Evolutionary conservation across 2,113 vertebrate species (phyloP), one percentile per base, ranked within the genome.

Genomic region (Sclerurus mexicanus): DNA sequence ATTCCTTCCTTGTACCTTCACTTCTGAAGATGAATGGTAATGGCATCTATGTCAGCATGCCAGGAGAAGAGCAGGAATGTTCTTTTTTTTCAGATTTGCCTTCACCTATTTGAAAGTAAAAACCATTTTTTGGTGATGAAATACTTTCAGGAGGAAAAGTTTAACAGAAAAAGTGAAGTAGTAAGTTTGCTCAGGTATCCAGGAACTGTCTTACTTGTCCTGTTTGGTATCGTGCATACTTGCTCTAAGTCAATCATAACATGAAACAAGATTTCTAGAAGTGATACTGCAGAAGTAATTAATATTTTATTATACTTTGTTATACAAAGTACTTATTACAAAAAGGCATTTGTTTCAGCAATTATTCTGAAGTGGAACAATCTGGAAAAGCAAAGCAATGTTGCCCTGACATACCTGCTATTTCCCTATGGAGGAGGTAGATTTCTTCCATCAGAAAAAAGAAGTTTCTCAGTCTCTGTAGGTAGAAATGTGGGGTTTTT

Each of bases 401-500:
- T n/a, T 75, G 14, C n/a, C 44, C 49, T 68, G 60, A 39, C 28
- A 18, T 44, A 37, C 3, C 28, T 62, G 4, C 28, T 55, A 13
- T 33, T 46, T 88, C 30, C 7, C 42, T 50, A 0, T 24, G 47
- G 40, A 77, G 7, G 31, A 35, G 28, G 12, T 31, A 72, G 22
- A 50, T 80, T 80, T 91, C 24, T 15, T 84, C 35, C n/a, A 22
- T 53, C 47, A 85, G 50, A 74, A 71, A 64, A 74, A 76, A 28
- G 0, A 53, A 53, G 4, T 77, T 80, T 66, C 37, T 80, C n/a
- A 64, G 4, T 35, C 22, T 50, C 16, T 37, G 13, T 18, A 76
- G 14, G 10, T 39, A 67, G 59, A 80, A 91, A 37, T 55, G 10
- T 52, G 37, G 8, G 7, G 0, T 0, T 2, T 14, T 19, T 19